phyloP scores from a whole-genome alignment of 2,113 vertebrate genomes.

The Chamaetylas fuelleborni region DNA sequence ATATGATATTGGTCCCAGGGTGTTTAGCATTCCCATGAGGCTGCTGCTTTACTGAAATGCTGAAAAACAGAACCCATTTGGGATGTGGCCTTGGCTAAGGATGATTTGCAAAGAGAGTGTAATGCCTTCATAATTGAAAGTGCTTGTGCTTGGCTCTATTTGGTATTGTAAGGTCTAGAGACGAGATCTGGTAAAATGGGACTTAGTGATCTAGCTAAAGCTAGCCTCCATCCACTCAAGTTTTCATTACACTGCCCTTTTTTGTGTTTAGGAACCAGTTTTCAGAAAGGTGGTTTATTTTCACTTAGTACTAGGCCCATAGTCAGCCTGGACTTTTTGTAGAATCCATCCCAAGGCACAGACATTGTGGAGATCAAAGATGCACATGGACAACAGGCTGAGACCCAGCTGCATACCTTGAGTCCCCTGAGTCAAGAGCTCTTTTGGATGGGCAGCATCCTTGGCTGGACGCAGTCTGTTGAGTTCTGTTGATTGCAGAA shows the following conservation, averaged over 20 bases:
- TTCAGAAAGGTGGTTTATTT: not conserved
- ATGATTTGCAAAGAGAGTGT: not conserved
- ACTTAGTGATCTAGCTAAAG: not conserved
- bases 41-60: not conserved
- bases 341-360: not conserved
- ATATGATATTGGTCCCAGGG: not conserved
- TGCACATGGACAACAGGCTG: not conserved
- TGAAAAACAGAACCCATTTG: not conserved
- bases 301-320: not conserved
- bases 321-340: not conserved
- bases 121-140: not conserved
- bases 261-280: not conserved
- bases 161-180: not conserved
- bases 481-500: not conserved
- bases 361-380: not conserved
- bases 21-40: not conserved
- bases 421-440: not conserved
- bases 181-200: not conserved
- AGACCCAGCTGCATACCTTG: fast-evolving
- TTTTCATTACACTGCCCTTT: not conserved
- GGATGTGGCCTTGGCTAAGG: not conserved
- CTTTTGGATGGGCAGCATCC: not conserved
- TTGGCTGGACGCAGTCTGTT: not conserved
- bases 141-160: not conserved
- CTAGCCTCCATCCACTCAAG: not conserved